Percentiles rank a stretch among this genome's conserved stretches.
Conservation (phyloP, 2,888 invertebrate genomes). For the Buathra laborator region DNA sequence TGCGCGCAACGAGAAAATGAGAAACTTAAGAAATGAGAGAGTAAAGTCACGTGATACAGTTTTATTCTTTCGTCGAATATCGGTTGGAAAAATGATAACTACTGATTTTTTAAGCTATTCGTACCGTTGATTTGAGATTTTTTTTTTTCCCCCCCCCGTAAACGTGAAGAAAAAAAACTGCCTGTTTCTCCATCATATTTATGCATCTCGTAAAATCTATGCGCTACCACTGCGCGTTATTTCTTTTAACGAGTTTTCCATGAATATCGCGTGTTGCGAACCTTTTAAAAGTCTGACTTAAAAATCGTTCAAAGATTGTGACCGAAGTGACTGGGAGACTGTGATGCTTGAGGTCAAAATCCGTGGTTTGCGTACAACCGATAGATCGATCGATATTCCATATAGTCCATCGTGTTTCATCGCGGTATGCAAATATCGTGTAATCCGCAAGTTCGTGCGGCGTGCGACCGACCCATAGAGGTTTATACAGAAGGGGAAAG, state of each 20-base stretch:
- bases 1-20: background rate
- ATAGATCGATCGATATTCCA: constrained; percentile 52
- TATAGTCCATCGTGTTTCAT: constrained; percentile 39
- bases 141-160: too few relatives aligned
- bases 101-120: too few relatives aligned
- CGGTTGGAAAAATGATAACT: too few relatives aligned
- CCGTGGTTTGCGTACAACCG: background rate
- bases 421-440: constrained; percentile 62
- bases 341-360: constrained; percentile 4
- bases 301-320: too few relatives aligned
- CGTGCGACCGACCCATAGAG: constrained; percentile 34
- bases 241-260: too few relatives aligned
- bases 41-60: background rate
- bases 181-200: too few relatives aligned
- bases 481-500: constrained; percentile 24
- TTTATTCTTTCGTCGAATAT: background rate
- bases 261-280: too few relatives aligned
- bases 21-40: background rate
- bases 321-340: background rate
- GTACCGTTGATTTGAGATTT: too few relatives aligned
- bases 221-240: too few relatives aligned
- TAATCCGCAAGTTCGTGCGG: constrained; percentile 51
- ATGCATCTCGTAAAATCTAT: too few relatives aligned
- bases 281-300: too few relatives aligned
- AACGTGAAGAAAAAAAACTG: too few relatives aligned